Base-by-base conservation (phyloP, 2,113 vertebrate genomes). In the Baryphthengus martii region DNA sequence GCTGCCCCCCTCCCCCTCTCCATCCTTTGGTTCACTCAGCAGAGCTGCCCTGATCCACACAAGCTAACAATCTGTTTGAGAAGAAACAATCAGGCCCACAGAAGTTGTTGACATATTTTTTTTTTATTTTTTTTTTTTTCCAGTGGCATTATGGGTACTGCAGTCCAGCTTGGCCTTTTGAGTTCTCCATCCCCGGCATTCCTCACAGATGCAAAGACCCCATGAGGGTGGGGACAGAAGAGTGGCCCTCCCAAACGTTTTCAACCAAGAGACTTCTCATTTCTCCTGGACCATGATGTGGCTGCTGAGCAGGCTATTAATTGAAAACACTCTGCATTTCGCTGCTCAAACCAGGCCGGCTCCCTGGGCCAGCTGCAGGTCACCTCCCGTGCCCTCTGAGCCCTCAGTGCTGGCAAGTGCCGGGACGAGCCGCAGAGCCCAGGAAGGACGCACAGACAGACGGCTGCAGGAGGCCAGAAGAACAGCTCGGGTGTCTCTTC, bases 101-200 rank as follows among this genome's bases (percentile, higher is more conserved):
- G 94, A 94, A 96, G 85, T 52, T 96, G 90, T 90, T 94, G 92
- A 95, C 88, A 95, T 94, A 82, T 85, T 96, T 61, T 89, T 95
- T 95, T 95, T 28, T 88, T 96, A 59, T 89, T 95, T 96, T 94
- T 26, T 86, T 85, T 75, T 94, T 37, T 59, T 91, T 61, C 47
- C 89, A 93, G 28, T 78, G 47, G 85, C 44, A 67, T 74, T 84
- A 94, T 3, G 35, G 40, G 42, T 81, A 49, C 82, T 88, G 31
- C 5, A 14, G 56, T 86, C 73, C 78, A 75, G 70, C 66, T 84
- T 58, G 55, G 84, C 76, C 90, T 86, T 96, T 87, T 95, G 72
- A 92, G 61, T 88, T 87, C 88, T 90, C 66, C 88, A 87, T 83
- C 80, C 40, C 72, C 80, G 83, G 72, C 75, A 52, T 50, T 70